Evolutionary conservation across 2,888 invertebrate genomes (phyloP).

Genomic region (Tuta absoluta): DNA sequence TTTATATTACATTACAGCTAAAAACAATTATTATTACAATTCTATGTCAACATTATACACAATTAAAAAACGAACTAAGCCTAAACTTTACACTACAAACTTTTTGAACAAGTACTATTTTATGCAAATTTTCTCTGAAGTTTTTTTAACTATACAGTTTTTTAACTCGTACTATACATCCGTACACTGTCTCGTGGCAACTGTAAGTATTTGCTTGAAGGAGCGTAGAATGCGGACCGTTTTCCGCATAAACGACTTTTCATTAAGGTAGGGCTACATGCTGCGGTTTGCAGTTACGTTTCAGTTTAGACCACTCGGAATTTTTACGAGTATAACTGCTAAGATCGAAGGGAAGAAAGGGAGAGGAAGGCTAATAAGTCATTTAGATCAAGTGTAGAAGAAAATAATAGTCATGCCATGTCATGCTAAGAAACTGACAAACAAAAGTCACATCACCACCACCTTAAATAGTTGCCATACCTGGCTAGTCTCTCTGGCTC

Average conservation of each 20-base stretch:
- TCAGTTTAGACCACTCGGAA: too few relatives aligned
- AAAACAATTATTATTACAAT: too few relatives aligned
- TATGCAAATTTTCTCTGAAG: not conserved
- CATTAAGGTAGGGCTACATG: constrained; percentile 7
- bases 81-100: not conserved
- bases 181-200: not conserved
- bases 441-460: too few relatives aligned
- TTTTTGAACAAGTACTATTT: not conserved
- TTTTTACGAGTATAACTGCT: too few relatives aligned
- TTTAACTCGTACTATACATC: not conserved
- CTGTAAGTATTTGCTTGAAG: not conserved
- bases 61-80: not conserved
- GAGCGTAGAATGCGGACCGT: not conserved
- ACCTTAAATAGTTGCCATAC: too few relatives aligned
- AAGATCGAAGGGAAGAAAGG: too few relatives aligned
- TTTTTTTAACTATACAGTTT: not conserved
- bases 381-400: too few relatives aligned
- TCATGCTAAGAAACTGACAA: too few relatives aligned
- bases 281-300: not conserved
- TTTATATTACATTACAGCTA: not conserved
- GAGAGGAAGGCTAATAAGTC: too few relatives aligned
- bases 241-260: constrained; percentile 18
- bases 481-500: too few relatives aligned
- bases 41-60: too few relatives aligned
- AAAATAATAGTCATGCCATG: too few relatives aligned